These are phyloP conservation scores for Cirrhinus molitorella DNA, from an alignment of 2,797 vertebrate species.

Conservation along the genomic window DNA sequence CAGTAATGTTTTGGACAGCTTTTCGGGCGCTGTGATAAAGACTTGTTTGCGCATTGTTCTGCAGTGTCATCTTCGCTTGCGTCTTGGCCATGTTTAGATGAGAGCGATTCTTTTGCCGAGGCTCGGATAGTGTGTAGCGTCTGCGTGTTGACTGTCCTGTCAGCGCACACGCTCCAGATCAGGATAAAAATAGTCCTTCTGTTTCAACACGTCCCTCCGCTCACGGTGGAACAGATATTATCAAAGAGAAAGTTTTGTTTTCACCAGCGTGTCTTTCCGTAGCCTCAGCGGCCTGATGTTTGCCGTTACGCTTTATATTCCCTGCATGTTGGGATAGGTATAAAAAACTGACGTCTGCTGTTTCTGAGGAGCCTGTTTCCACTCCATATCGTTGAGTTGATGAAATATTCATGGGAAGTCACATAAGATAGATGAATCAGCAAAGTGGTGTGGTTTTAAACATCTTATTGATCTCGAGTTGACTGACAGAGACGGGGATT, in stretches of 20 bases:
- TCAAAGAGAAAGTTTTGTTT: conserved; percentile 40
- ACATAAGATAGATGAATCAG: conserved; percentile 56
- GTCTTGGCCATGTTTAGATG: conserved; percentile 24
- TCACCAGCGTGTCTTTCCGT: conserved; percentile 39
- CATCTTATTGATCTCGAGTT: conserved; percentile 49
- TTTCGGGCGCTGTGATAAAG: conserved; percentile 5
- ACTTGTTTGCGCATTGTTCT: conserved; percentile 37
- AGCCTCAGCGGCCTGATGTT: neutral
- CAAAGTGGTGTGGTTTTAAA: conserved; percentile 49
- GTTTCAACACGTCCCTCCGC: conserved; percentile 52
- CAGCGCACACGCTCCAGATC: conserved; percentile 42
- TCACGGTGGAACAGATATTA: conserved; percentile 35
- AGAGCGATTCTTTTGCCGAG: conserved; percentile 31
- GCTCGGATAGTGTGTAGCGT: neutral
- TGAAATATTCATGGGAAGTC: conserved; percentile 57
- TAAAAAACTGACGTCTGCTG: neutral
- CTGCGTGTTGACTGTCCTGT: conserved; percentile 57
- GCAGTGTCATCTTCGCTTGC: conserved; percentile 31
- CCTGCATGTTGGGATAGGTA: neutral
- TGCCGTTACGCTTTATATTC: conserved; percentile 1
- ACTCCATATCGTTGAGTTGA: conserved; percentile 19
- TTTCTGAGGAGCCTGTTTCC: neutral
- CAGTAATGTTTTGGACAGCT: conserved; percentile 13
- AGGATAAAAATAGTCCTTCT: conserved; percentile 61
- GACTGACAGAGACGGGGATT: conserved; percentile 28